phyloP scores from a whole-genome alignment of 2,797 vertebrate genomes.

The Threskiornis aethiopicus region DNA sequence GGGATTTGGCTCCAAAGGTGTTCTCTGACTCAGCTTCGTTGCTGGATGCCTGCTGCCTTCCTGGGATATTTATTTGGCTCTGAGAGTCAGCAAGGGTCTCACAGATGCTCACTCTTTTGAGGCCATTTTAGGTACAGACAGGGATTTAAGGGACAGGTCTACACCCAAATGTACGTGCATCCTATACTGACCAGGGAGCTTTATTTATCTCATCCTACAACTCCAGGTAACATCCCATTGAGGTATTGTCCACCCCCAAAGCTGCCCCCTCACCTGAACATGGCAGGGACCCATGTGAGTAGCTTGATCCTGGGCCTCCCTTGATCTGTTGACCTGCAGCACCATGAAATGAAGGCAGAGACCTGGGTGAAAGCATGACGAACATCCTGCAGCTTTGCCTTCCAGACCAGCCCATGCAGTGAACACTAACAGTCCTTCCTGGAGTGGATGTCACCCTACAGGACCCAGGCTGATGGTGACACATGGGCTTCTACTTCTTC shows the following conservation, averaged over 20 bases:
- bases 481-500: neutral
- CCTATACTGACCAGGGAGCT: neutral
- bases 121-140: neutral
- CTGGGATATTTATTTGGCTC: neutral
- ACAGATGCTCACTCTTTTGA: neutral
- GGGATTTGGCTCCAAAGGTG: neutral
- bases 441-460: neutral
- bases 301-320: neutral
- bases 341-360: neutral
- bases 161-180: neutral
- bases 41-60: neutral
- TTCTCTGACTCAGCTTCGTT: neutral
- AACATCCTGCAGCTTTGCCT: neutral
- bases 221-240: neutral
- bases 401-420: neutral
- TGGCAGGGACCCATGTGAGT: neutral
- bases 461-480: rapidly evolving
- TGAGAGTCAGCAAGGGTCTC: neutral
- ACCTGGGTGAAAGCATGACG: neutral
- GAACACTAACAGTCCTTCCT: neutral
- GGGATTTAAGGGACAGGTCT: neutral
- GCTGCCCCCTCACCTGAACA: neutral
- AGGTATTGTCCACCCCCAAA: neutral
- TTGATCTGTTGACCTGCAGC: neutral
- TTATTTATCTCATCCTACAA: neutral